Evolutionary conservation across 2,797 vertebrate genomes (phyloP), one percentile per base, ranked within the genome.

Genomic region (Gymnoscopelus microlampas): DNA sequence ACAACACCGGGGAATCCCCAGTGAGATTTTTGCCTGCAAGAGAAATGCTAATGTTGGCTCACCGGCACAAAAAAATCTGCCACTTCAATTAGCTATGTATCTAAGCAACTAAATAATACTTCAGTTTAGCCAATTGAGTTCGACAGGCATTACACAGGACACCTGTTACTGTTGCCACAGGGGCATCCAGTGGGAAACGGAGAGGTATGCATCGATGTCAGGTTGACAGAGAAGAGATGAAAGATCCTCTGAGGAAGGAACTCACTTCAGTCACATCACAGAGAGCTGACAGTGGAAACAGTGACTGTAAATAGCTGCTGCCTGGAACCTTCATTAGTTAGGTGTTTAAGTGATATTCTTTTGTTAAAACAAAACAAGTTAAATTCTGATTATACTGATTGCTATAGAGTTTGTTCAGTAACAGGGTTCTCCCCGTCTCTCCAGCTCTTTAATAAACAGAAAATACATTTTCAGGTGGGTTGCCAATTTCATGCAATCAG

Each of bases 141-240:
- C 53, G 23, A 62, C 44, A 63, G 56, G 55, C 55, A 63, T 70
- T 56, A 59, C 24, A 58, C 53, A 68, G 64, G 32, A 81, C 76
- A 87, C 70, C 73, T 78, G 79, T 76, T 70, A 68, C 49, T 35
- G 24, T 1, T 47, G 64, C 63, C 68, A 32, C 50, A 5, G 47
- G 57, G 66, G 39, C 26, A 23, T 58, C 47, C 48, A 19, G 44
- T 15, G 58, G 59, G 65, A 53, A 66, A 29, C 35, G 66, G 11
- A 57, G 44, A 51, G n/a, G 24, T n/a, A 23, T 32, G 1, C 8
- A 3, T 15, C 51, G 39, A 63, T 54, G 44, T 24, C 23, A 60
- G 44, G 32, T 55, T 53, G 49, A 50, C 19, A 15, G 44, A 58
- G 47, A 47, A n/a, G 58, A 68, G 48, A 44, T 2, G 9, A 23